Evolutionary conservation across 2,888 invertebrate species (phyloP).

Genomic region (Lasioglossum pauxillum): DNA sequence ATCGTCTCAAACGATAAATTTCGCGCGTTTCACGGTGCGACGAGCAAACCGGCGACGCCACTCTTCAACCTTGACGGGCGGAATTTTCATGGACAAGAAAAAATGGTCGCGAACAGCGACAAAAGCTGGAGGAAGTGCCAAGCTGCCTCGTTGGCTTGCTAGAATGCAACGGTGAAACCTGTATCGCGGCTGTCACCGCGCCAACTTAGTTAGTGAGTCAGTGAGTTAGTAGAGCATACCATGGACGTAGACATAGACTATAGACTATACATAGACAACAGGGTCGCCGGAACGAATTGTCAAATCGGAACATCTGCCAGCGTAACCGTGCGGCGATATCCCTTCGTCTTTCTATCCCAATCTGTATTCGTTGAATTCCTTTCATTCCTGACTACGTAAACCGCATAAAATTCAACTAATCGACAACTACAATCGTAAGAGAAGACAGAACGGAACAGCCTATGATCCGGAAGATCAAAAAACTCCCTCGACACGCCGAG

Average conservation of each 20-base stretch:
- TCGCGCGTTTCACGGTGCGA: not conserved
- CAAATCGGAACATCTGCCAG: slow-evolving; percentile 34
- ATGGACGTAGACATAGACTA: not conserved
- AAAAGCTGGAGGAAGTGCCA: slow-evolving; percentile 38
- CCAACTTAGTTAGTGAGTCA: slow-evolving; percentile 67
- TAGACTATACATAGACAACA: slow-evolving; percentile 12
- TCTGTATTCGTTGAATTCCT: too few species aligned
- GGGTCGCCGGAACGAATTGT: slow-evolving; percentile 47
- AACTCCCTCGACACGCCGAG: not conserved
- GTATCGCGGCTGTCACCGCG: slow-evolving; percentile 63
- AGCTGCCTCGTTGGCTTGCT: slow-evolving; percentile 15
- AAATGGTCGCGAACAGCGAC: slow-evolving; percentile 21
- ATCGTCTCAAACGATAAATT: not conserved
- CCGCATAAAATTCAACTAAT: too few species aligned
- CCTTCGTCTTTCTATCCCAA: not conserved
- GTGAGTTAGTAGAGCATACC: slow-evolving; percentile 62
- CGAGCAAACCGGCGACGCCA: not conserved
- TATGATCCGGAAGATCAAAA: not conserved
- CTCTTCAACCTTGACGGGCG: slow-evolving; percentile 16
- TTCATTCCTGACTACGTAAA: too few species aligned
- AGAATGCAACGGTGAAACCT: slow-evolving; percentile 32
- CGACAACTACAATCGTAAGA: too few species aligned
- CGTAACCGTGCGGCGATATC: not conserved
- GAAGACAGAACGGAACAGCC: not conserved
- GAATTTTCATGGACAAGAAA: slow-evolving; percentile 32